A percentile compares a stretch with the other conserved stretches of the same genome.
phyloP scores from a whole-genome alignment of 2,797 vertebrate species.

The Decapterus maruadsi region DNA sequence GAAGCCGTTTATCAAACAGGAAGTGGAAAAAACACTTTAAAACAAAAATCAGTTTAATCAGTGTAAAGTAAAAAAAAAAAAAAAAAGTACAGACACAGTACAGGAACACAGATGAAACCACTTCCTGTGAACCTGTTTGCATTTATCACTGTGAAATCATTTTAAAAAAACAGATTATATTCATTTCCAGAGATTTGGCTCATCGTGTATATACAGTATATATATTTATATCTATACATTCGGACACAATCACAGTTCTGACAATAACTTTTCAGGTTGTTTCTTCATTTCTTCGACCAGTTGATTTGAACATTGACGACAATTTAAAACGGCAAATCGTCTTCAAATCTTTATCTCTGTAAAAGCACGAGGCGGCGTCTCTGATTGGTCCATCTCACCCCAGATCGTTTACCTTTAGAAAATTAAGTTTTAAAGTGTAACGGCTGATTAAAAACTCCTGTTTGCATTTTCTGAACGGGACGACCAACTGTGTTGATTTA shows the following conservation, averaged over 20 bases:
- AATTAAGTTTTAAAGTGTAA: constrained; percentile 9
- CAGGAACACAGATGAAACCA: constrained; percentile 5
- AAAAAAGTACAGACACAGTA: not conserved
- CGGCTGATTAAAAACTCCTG: not conserved
- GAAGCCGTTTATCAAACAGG: not conserved
- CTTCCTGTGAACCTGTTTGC: constrained; percentile 16
- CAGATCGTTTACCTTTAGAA: not conserved
- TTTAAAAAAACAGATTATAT: not conserved
- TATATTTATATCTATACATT: constrained; percentile 33
- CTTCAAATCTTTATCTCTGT: constrained; percentile 8
- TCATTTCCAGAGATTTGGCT: constrained; percentile 58
- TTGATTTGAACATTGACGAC: not conserved
- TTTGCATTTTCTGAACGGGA: not conserved
- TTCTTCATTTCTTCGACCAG: not conserved
- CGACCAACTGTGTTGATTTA: not conserved
- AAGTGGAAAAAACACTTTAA: not conserved
- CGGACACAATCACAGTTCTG: constrained; percentile 46
- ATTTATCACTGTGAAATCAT: constrained; percentile 23
- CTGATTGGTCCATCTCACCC: not conserved
- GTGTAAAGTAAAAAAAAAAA: constrained; percentile 1
- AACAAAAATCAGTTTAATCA: constrained; percentile 56
- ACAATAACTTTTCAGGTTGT: constrained; percentile 2
- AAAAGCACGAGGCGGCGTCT: not conserved
- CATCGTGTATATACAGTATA: constrained; percentile 6
- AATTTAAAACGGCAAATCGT: not conserved